Conservation (phyloP, 2,888 invertebrate species). For the Argynnis bischoffii region DNA sequence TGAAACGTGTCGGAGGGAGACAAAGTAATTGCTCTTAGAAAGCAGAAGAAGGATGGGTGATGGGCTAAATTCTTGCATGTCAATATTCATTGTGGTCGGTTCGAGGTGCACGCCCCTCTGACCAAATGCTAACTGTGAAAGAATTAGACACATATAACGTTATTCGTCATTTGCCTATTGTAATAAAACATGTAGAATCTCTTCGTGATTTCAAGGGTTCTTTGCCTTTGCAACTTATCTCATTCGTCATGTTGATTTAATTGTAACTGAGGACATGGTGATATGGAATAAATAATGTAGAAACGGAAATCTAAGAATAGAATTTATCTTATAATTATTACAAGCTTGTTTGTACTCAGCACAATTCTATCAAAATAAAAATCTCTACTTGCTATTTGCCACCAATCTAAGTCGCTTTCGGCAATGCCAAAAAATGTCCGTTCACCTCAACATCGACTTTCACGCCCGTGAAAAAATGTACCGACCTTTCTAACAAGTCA, state of each 20-base stretch:
- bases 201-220: not conserved
- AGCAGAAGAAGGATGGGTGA: constrained; percentile 69
- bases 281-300: not conserved
- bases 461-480: constrained; percentile 69
- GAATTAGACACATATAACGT: constrained; percentile 32
- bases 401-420: constrained; percentile 54
- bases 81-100: constrained; percentile 54
- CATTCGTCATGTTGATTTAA: not conserved
- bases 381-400: constrained; percentile 45
- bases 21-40: constrained; percentile 56
- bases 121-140: constrained; percentile 51
- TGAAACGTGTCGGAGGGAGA: constrained; percentile 76
- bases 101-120: constrained; percentile 39
- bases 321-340: no score
- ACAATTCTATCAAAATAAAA: constrained; percentile 26
- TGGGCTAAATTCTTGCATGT: constrained; percentile 70
- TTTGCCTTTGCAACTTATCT: not conserved
- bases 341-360: not conserved
- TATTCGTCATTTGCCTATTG: constrained; percentile 16
- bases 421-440: constrained; percentile 66
- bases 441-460: constrained; percentile 60
- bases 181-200: not conserved
- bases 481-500: constrained; percentile 63
- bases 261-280: not conserved
- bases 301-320: not conserved